These are phyloP conservation scores for Saccostrea glomerata DNA, from an alignment of 1,140 invertebrate genomes.

Conservation along the genomic window DNA sequence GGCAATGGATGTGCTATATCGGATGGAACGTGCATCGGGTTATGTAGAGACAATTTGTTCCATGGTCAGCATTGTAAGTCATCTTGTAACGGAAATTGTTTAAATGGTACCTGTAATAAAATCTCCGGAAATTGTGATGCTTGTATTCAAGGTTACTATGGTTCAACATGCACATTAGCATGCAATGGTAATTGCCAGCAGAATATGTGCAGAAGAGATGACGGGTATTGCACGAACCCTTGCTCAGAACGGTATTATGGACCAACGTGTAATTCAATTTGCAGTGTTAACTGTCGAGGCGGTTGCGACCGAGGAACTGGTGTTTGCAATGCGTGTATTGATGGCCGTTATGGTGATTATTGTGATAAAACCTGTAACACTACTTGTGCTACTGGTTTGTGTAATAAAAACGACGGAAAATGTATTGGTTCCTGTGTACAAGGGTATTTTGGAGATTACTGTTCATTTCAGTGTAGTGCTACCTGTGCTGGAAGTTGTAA, in stretches of 20 bases:
- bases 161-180: conserved; percentile 21
- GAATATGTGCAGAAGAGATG: background rate
- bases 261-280: background rate
- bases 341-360: conserved; percentile 51
- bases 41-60: conserved; percentile 17
- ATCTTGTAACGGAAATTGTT: background rate
- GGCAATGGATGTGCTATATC: background rate
- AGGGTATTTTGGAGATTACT: conserved; percentile 54
- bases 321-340: conserved; percentile 20
- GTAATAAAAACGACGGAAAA: conserved; percentile 44
- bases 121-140: conserved; percentile 41
- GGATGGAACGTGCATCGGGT: conserved; percentile 20
- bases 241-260: conserved; percentile 38
- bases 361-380: conserved; percentile 51
- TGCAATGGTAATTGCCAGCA: conserved; percentile 40
- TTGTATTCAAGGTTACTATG: conserved; percentile 52
- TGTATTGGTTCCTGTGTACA: conserved; percentile 31
- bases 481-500: conserved; percentile 37
- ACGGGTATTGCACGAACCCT: conserved; percentile 24
- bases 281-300: background rate
- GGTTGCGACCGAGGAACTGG: conserved; percentile 17
- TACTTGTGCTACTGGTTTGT: conserved; percentile 40
- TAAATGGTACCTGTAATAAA: conserved; percentile 33
- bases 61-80: conserved; percentile 36
- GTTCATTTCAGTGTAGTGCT: conserved; percentile 44